Base-by-base conservation (phyloP, 2,797 vertebrate species). In the Sebastes itinus region DNA sequence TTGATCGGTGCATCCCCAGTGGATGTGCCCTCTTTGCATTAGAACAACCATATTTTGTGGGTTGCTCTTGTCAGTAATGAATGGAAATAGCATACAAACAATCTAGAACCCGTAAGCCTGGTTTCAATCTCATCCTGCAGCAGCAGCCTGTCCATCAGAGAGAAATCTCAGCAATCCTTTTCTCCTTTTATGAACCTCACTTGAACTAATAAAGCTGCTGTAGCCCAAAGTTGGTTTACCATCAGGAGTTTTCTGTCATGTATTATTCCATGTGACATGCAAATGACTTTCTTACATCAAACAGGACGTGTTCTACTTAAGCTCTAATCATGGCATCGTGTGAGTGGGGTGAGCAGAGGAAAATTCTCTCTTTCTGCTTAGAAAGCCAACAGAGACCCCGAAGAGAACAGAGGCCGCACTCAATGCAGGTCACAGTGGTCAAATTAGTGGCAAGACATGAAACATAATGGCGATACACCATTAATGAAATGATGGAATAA, bases 181-280 rank as follows among this genome's bases (percentile, higher is more conserved):
- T 64, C 49, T 69, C 38, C 68, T 42, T 72, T 56, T 20, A 38
- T 25, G 63, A 55, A 22, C 38, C 13, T 22, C 58, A 16, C 28
- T 68, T 62, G 2, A 60, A 66, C 60, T 69, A 25, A 75, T 86
- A 58, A 72, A 81, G 33, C 64, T 23, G 30, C 52, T 72, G 67
- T 3, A n/a, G 64, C 70, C 54, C 54, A 42, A 72, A 60, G 63
- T 54, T 27, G 77, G 60, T 71, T 84, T 68, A 60, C 64, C 60
- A 81, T 74, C 46, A 75, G 28, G 64, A 72, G 22, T 72, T 35
- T 46, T 33, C 65, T 32, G 81, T 92, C 76, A 92, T 89, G 84
- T 89, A 73, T 93, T 91, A 92, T 92, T 92, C 88, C 76, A 84
- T 83, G 72, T 91, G 87, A 81, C 82, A 89, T 92, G 82, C 62